phyloP scores from a whole-genome alignment of 2,888 invertebrate species.

The Cyclophora albipunctata region DNA sequence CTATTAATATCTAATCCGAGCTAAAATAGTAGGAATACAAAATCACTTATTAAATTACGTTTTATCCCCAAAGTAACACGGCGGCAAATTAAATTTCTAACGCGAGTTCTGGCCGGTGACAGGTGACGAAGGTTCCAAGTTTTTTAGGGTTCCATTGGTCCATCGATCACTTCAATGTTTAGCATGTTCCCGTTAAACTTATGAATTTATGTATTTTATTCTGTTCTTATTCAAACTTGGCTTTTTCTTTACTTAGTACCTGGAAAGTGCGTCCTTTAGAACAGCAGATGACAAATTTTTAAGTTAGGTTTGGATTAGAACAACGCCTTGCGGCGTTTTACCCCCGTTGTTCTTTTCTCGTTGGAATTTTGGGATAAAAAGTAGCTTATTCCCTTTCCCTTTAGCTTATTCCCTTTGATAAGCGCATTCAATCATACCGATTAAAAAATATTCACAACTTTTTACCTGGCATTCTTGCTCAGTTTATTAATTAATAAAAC shows the following conservation, averaged over 20 bases:
- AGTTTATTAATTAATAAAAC: too few species aligned
- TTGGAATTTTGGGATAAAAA: too few species aligned
- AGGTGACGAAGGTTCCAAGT: slow-evolving; percentile 54
- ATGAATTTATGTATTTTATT: slow-evolving; percentile 19
- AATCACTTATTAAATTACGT: slow-evolving; percentile 37
- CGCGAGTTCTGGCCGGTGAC: slow-evolving; percentile 43
- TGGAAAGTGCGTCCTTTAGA: neutral
- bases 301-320: too few species aligned
- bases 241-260: neutral
- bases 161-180: slow-evolving; percentile 24
- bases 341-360: too few species aligned
- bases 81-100: slow-evolving; percentile 61
- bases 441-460: too few species aligned
- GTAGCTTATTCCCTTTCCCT: too few species aligned
- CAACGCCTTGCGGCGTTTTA: too few species aligned
- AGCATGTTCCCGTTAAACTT: slow-evolving; percentile 15
- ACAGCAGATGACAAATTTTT: neutral
- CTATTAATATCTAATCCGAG: too few species aligned
- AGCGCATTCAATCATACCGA: too few species aligned
- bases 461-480: too few species aligned
- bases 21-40: slow-evolving; percentile 8
- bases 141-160: slow-evolving; percentile 28
- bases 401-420: too few species aligned
- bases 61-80: slow-evolving; percentile 30
- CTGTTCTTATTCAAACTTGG: slow-evolving; percentile 4